phyloP scores from a whole-genome alignment of 1,140 invertebrate species.

The Vanessa atalanta region DNA sequence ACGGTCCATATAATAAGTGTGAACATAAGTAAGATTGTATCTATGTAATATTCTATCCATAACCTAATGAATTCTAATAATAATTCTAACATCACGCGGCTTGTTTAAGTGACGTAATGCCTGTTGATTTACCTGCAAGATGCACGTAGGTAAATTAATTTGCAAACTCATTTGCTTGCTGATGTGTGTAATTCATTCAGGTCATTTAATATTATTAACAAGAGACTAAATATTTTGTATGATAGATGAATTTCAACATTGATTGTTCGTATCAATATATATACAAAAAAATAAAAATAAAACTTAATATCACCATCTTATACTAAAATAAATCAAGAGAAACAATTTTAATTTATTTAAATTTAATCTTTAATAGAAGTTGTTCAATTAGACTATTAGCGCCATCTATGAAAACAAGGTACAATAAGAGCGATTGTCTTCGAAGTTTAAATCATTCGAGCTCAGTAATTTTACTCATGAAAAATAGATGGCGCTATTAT shows the following conservation, averaged over 20 bases:
- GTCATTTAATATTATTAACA: background rate
- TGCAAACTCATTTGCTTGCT: slow-evolving; percentile 7
- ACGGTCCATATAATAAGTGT: no score
- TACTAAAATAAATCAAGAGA: background rate
- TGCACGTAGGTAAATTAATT: slow-evolving; percentile 32
- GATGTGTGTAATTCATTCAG: background rate
- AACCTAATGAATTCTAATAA: slow-evolving; percentile 49
- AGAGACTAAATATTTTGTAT: background rate
- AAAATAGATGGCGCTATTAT: slow-evolving; percentile 18
- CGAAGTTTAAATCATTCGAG: background rate
- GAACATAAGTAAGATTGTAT: background rate
- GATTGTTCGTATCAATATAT: background rate
- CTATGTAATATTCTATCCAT: slow-evolving; percentile 12
- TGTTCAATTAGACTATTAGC: background rate
- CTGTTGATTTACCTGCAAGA: slow-evolving; percentile 48
- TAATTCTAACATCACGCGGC: slow-evolving; percentile 46
- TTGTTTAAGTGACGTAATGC: slow-evolving; percentile 40
- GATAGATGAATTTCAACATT: background rate
- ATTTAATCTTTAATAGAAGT: background rate
- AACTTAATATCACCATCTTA: background rate
- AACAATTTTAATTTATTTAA: background rate
- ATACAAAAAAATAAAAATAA: background rate
- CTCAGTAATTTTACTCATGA: background rate
- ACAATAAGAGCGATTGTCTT: background rate
- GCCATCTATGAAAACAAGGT: background rate